Evolutionary conservation across 1,140 invertebrate species (phyloP), one percentile per base, ranked within the genome.

Genomic region (Drosophila kohkoa): DNA sequence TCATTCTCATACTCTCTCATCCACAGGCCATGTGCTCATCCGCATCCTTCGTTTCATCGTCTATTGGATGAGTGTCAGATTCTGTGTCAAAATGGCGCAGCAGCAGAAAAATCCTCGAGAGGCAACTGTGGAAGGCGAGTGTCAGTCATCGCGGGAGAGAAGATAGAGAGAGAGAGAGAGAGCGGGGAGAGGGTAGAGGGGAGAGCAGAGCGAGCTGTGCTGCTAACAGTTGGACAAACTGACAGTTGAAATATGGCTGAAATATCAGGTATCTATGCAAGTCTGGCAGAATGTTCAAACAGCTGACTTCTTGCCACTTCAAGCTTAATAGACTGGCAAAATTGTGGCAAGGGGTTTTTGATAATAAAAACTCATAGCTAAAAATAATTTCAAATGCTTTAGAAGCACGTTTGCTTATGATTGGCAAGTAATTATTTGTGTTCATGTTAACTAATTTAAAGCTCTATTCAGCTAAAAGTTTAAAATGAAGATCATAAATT

Each of bases 51-150:
- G 41, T 43, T 38, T 38, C 35, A 38, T 38, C 35, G 35, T 38
- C 35, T 54, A 54, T 52, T 43, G 57, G 52, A 35, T 43, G 59
- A 77, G 69, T 64, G 69, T 87, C 57, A 60, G 83, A 82, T 80
- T 87, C 73, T 82, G 64, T 87, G 82, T 87, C 82, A 83, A 88
- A 87, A 88, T 70, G 83, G 79, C 83, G 83, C 83, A 87, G 79
- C 46, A 52, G 79, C 83, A 88, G 79, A 46, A 52, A 79, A 79
- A 79, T 79, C 55, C 62, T 87, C 65, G 65, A 86, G 75, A 82
- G 79, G 67, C 73, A 85, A 76, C 67, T 85, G 81, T 75, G 74
- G 67, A 65, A 62, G 57, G 35, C 10, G 35, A 38, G 35, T 38
- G 35, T 38, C 35, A 10, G 8, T 10, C 68, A 25, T 25, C 20